Base-by-base conservation (phyloP, 1,140 invertebrate genomes). In the Potamilus streckersoni region DNA sequence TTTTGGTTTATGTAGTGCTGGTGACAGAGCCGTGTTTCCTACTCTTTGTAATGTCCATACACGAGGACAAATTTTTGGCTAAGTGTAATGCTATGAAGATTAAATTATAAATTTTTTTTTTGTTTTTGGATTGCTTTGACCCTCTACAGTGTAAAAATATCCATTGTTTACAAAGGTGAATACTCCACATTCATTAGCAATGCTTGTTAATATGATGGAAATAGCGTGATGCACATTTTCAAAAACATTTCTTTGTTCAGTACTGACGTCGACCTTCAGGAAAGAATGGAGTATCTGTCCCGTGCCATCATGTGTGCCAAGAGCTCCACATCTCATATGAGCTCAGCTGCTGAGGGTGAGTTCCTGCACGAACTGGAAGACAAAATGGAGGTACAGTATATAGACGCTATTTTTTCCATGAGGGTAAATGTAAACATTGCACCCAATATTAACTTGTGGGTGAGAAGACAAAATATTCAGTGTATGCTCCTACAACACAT, bases 281-380 rank as follows among this genome's bases (percentile, higher is more conserved):
- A 97, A 86, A 93, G 97, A 67, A 93, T 98, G 56, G 94, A 95
- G 84, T 98, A 98, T 91, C 90, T 99, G 83, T 96, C 96, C 2
- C 92, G 96, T 81, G 97, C 97, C n/a, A 95, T 98, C 62, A 95
- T 98, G 91, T 98, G 96, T 88, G 94, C 97, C 92, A 93, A 96
- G 84, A 96, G 96, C 83, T 95, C 95, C 74, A 94, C 94, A 83
- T 93, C 93, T 61, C 94, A 94, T 17, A 94, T 94, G 23, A 93
- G 83, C 66, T 85, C 93, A 11, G 92, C 94, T 79, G 81, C 84
- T 49, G 92, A 94, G 82, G 95, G 96, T 5, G 94, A 98, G 82
- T 94, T 98, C 80, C 90, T 98, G 62, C 94, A 96, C 78, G 95
- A 98, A 85, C 91, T 99, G 57, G 96, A 98, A 90, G 98, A 99